Percentiles rank a stretch among this genome's conserved stretches.
These are phyloP conservation scores for Pseudomyrmex gracilis DNA, from an alignment of 1,140 invertebrate species.

Conservation along the genomic window DNA sequence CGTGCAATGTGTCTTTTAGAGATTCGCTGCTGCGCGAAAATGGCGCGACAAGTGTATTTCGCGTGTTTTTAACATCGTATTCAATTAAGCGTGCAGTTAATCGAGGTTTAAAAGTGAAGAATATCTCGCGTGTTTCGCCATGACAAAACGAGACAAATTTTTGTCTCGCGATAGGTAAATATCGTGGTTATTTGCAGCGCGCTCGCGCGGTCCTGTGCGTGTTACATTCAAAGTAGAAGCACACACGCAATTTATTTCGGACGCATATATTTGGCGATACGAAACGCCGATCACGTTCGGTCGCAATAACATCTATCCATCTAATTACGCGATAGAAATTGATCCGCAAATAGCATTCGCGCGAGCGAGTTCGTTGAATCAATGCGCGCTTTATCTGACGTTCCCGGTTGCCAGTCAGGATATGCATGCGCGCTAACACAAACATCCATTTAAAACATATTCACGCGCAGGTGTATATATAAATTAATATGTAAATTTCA, in stretches of 20 bases:
- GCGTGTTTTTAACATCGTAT: not conserved
- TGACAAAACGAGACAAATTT: not conserved
- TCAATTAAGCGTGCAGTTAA: constrained; percentile 14
- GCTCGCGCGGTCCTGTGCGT: not conserved
- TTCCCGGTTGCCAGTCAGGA: not conserved
- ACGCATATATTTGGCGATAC: not conserved
- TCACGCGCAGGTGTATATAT: not conserved
- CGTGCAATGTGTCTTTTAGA: too few species aligned
- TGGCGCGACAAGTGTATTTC: not conserved
- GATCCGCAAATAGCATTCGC: not conserved
- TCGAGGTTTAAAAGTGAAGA: constrained; percentile 20
- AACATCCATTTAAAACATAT: not conserved
- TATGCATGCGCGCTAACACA: not conserved
- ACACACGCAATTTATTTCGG: constrained; percentile 23
- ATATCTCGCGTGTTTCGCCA: not conserved
- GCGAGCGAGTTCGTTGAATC: not conserved
- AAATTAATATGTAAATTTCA: not conserved
- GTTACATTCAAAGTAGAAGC: not conserved
- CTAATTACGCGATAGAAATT: constrained; percentile 29
- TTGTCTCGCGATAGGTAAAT: not conserved
- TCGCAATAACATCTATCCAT: constrained; percentile 1
- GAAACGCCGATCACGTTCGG: not conserved
- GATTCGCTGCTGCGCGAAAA: not conserved
- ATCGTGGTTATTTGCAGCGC: constrained; percentile 16
- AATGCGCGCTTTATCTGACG: not conserved